These are phyloP conservation scores for Lasius platythorax DNA, from an alignment of 2,888 invertebrate species.

Conservation along the genomic window DNA sequence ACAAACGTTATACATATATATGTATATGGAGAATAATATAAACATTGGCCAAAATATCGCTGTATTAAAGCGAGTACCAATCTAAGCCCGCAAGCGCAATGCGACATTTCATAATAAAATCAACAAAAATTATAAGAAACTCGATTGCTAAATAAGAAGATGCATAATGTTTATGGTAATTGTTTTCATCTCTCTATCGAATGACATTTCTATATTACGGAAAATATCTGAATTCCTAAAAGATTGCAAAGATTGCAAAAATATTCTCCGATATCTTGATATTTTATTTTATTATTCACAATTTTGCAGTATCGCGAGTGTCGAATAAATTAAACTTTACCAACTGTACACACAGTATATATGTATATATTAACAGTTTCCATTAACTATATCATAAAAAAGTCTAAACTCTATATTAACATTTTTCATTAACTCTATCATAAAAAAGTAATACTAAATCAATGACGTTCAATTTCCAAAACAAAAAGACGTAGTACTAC, in stretches of 20 bases:
- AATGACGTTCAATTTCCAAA: not conserved
- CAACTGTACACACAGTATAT: too few relatives aligned
- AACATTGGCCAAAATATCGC: conserved; percentile 20
- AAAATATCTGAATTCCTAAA: not conserved
- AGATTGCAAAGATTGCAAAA: not conserved
- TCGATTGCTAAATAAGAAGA: not conserved
- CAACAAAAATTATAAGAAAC: not conserved
- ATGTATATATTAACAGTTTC: not conserved
- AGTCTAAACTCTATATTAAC: too few relatives aligned
- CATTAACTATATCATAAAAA: too few relatives aligned
- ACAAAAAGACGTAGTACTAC: not conserved
- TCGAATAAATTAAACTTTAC: not conserved
- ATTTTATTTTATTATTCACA: conserved; percentile 13
- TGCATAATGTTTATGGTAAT: not conserved
- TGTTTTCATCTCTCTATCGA: not conserved
- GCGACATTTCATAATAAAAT: conserved; percentile 65
- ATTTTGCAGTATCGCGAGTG: not conserved
- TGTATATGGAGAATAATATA: not conserved
- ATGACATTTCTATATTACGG: not conserved
- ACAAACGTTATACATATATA: not conserved
- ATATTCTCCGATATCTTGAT: not conserved
- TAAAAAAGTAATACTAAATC: not conserved
- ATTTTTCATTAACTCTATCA: too few relatives aligned
- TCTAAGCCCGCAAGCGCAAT: conserved; percentile 61
- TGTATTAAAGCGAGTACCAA: not conserved